Conservation (phyloP, 2,113 vertebrate species). For the Dicrurus megarhynchus region DNA sequence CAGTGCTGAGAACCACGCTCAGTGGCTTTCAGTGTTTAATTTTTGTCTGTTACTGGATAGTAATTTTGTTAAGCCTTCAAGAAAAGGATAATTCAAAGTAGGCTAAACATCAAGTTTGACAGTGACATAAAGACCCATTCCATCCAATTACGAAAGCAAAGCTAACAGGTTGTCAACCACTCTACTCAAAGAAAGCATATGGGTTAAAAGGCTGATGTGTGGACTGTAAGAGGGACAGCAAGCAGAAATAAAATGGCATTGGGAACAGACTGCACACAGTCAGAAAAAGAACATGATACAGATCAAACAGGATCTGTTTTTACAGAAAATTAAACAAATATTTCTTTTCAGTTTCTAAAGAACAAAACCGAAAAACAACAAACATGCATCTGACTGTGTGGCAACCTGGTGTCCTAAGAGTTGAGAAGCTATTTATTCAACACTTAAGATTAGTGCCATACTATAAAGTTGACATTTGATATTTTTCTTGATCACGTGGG, state of each 20-base stretch:
- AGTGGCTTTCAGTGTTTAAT: neutral
- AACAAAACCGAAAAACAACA: neutral
- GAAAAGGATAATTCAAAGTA: neutral
- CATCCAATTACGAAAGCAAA: neutral
- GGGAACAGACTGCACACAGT: neutral
- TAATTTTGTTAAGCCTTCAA: neutral
- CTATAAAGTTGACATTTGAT: neutral
- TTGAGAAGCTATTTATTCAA: neutral
- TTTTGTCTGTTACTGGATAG: neutral
- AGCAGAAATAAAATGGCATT: neutral
- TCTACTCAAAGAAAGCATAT: neutral
- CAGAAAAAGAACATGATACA: neutral
- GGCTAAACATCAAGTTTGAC: neutral
- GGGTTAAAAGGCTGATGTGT: neutral
- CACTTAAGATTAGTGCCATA: neutral
- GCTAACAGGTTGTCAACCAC: neutral
- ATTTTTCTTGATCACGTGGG: neutral
- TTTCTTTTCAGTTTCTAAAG: neutral
- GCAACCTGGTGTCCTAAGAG: neutral
- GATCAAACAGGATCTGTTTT: neutral
- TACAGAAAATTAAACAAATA: neutral
- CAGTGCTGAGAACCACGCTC: neutral
- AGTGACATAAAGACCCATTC: neutral
- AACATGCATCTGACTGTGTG: neutral
- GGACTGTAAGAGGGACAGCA: neutral